Conservation (phyloP, 2,113 vertebrate genomes). For the Notiomystis cincta region DNA sequence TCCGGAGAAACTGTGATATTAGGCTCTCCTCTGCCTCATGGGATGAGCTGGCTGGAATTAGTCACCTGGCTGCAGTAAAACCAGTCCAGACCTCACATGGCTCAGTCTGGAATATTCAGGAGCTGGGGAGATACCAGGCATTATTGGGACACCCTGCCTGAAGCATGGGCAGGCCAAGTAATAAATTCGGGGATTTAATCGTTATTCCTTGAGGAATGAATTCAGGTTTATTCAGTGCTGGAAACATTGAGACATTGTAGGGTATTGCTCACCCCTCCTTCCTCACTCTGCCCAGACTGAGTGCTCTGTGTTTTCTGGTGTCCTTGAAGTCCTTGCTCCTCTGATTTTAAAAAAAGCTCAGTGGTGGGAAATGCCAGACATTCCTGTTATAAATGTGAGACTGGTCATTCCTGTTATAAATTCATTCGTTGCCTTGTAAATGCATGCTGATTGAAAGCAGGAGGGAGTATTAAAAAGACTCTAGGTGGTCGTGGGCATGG, state of each 20-base stretch:
- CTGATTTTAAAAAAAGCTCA: neutral
- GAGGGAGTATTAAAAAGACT: neutral
- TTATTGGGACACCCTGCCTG: neutral
- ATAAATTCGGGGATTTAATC: neutral
- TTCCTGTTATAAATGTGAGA: neutral
- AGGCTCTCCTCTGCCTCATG: neutral
- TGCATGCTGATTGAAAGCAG: neutral
- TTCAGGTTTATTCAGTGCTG: neutral
- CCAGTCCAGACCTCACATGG: neutral
- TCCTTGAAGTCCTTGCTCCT: neutral
- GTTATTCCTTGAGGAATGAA: neutral
- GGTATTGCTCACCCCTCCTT: neutral
- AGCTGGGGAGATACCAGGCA: neutral
- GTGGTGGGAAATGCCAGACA: neutral
- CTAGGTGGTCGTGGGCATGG: neutral
- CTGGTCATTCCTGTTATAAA: neutral
- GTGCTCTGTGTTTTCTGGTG: neutral
- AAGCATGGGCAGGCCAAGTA: neutral
- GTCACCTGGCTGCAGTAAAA: neutral
- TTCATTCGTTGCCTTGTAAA: neutral
- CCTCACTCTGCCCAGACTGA: neutral
- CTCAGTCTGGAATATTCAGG: slow-evolving; percentile 12
- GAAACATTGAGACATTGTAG: neutral
- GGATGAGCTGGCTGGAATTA: neutral
- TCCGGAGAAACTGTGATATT: rapidly evolving